Evolutionary conservation across 1,140 invertebrate genomes (phyloP), one percentile per base, ranked within the genome.

Genomic region (Hycleus phaleratus): DNA sequence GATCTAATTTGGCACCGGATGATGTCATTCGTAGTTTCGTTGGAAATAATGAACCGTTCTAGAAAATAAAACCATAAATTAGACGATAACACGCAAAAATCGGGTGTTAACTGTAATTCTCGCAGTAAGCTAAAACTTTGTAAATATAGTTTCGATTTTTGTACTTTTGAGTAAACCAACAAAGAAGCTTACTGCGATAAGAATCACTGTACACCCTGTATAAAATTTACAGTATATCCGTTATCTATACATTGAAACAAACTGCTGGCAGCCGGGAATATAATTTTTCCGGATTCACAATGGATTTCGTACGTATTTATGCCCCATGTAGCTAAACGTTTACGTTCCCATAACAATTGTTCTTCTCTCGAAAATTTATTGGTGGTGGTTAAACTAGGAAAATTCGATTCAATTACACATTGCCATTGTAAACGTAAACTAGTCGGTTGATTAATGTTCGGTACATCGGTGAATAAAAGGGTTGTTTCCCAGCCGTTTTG

Each of bases 221-320:
- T 18, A 18, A 18, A 18, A 18, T 1, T 74, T 77, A 88, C 86
- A 73, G 79, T 80, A 61, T 82, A 82, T 60, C 85, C 83, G 58
- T 79, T 82, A 70, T 93, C 90, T 52, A 84, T 71, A 73, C 88
- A 91, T 60, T 88, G 83, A 68, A 83, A 96, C 44, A 97, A 77
- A 59, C 85, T 88, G 63, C 90, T 90, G 0, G 87, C 86, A 59
- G 91, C 90, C 40, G 93, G 90, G 75, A 97, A 97, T 18, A 97
- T 84, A 63, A 97, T 84, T 68, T 88, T 86, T 18, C 91, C 91
- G 48, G 85, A 83, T 3, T 81, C 78, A 18, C 81, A 79, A 68
- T 95, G 88, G 44, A 95, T 77, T 70, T 97, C 92, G 70, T 95
- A 98, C 8, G 90, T 90, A 2, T 91, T 95, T 46, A 98, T 95